These are phyloP conservation scores for Axis porcinus DNA, from an alignment of 2,113 vertebrate genomes.

Conservation along the genomic window DNA sequence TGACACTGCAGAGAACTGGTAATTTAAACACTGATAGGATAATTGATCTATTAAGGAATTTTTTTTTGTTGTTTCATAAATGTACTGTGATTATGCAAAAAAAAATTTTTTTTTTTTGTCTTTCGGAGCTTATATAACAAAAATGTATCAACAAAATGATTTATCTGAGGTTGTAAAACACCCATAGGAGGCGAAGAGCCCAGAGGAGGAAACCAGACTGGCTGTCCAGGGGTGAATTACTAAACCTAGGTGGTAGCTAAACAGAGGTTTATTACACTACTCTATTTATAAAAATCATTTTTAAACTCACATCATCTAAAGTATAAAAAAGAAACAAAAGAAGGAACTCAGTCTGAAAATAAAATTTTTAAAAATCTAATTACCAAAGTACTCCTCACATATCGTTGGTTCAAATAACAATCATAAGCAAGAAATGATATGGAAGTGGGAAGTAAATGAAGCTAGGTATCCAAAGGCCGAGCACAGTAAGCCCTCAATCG, in stretches of 20 bases:
- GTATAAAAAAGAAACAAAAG: not conserved
- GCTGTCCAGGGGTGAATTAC: not conserved
- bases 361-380: not conserved
- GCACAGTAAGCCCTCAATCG: too few relatives aligned
- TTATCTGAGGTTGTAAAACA: not conserved
- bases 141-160: not conserved
- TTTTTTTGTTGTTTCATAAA: not conserved
- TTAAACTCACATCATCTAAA: not conserved
- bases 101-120: not conserved
- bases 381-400: not conserved
- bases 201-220: not conserved
- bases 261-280: not conserved
- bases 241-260: not conserved
- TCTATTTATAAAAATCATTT: not conserved
- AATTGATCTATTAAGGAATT: not conserved
- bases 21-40: not conserved
- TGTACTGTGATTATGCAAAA: not conserved
- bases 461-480: not conserved
- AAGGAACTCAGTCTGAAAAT: not conserved
- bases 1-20: not conserved
- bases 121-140: not conserved
- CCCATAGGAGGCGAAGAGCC: too few relatives aligned
- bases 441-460: not conserved
- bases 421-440: not conserved
- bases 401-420: not conserved